Percentiles rank a stretch among this genome's conserved stretches.
Evolutionary conservation across 2,888 invertebrate genomes (phyloP).

Genomic region (Creontiades dilutus): DNA sequence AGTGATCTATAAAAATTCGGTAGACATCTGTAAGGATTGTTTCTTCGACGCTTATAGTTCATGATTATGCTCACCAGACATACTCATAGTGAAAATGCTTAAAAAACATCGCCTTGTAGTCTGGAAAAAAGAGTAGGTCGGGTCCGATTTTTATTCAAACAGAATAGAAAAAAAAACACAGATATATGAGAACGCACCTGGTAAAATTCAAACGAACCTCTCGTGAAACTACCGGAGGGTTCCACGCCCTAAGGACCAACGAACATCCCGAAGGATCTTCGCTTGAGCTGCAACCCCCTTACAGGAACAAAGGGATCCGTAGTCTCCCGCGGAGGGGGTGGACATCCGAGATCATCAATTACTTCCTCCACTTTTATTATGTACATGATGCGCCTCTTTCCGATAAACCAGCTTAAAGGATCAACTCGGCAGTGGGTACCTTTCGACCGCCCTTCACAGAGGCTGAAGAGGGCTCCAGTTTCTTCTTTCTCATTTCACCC

Average conservation of each 20-base stretch:
- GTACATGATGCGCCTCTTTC: slow-evolving; percentile 48
- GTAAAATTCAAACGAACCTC: slow-evolving; percentile 5
- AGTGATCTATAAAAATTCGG: no score
- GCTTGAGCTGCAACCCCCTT: slow-evolving; percentile 50
- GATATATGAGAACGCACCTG: background rate
- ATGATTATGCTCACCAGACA: no score
- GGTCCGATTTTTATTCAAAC: background rate
- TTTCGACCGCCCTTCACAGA: background rate
- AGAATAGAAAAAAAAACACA: background rate
- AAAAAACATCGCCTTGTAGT: background rate
- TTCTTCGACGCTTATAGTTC: no score
- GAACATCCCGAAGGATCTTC: slow-evolving; percentile 54
- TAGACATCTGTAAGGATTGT: no score
- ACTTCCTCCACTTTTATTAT: slow-evolving; percentile 65
- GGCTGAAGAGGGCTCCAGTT: background rate
- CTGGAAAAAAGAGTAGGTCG: background rate
- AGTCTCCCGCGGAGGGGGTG: slow-evolving; percentile 33
- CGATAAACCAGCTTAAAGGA: slow-evolving; percentile 60
- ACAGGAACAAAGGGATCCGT: slow-evolving; percentile 26
- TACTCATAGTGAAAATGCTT: background rate
- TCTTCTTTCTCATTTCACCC: slow-evolving; percentile 36
- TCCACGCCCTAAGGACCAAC: background rate
- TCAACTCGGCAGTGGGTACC: slow-evolving; percentile 52
- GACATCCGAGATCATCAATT: slow-evolving; percentile 67
- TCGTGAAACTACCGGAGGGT: background rate